Evolutionary conservation across 2,113 vertebrate genomes (phyloP), one percentile per base, ranked within the genome.

Genomic region (Okapia johnstoni): DNA sequence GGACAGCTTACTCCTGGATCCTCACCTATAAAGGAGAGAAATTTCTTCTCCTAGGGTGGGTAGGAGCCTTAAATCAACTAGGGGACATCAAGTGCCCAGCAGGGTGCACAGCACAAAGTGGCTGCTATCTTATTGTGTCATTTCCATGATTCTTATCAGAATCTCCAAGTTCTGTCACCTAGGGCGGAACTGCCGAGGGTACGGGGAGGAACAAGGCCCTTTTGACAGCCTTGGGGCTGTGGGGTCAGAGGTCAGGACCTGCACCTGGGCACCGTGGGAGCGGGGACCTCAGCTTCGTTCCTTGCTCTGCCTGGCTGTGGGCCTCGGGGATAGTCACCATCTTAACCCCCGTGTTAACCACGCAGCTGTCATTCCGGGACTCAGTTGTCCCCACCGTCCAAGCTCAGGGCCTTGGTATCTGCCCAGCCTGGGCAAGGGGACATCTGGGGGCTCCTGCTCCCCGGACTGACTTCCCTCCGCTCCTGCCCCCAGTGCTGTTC

Each of bases 401-500:
- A 63, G 57, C 40, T 52, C 46, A 33, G 92, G 26, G 36, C 36
- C 52, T 57, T 73, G 70, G 43, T 23, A 17, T 46, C 87, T 90
- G 48, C 28, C 52, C 46, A 26, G 58, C 58, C 73, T 12, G 11
- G 86, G 36, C 77, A 25, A 19, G 76, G 79, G 63, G 61, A 23
- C 48, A 1, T 36, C 5, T 43, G 28, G 43, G 66, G 61, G 33
- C 60, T 58, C 33, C 15, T 92, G 12, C 55, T 94, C 16, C 91
- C 33, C 2, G 8, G 61, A 85, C 93, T 97, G 46, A 95, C 70
- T 43, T 58, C 10, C 57, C 79, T 84, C 36, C 58, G 60, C 98
- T 90, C 93, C 92, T 57, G 36, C 60, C 86, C 46, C 85, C 98
- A 99, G 99, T 99, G 98, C 99, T 99, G 86, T 99, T 99, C 98